Percentiles rank a stretch among this genome's conserved stretches.
phyloP scores from a whole-genome alignment of 1,140 invertebrate genomes.

The Phenacoccus solenopsis region DNA sequence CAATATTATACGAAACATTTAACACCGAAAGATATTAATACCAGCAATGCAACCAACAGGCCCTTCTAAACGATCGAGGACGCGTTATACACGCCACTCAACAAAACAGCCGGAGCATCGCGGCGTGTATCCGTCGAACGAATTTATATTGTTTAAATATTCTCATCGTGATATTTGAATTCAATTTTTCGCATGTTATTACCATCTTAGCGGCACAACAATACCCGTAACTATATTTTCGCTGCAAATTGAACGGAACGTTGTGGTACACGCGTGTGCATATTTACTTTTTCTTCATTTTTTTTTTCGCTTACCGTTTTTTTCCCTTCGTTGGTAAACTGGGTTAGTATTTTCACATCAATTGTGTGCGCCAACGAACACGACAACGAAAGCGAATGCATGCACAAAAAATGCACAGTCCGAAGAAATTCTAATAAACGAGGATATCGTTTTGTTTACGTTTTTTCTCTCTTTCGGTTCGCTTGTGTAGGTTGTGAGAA shows the following conservation, averaged over 20 bases:
- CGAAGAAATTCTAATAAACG: neutral
- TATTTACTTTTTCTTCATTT: neutral
- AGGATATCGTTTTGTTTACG: too few species aligned
- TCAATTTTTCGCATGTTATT: neutral
- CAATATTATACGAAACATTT: too few species aligned
- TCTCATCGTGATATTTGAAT: neutral
- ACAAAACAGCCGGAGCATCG: too few species aligned
- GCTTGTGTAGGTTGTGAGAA: too few species aligned
- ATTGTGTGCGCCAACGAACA: neutral
- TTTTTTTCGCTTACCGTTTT: too few species aligned
- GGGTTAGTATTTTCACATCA: constrained; percentile 1
- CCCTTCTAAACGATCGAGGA: too few species aligned
- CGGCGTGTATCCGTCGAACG: too few species aligned
- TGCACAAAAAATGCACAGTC: neutral
- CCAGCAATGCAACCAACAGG: too few species aligned
- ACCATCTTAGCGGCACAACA: neutral
- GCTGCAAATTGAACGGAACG: neutral
- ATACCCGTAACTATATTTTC: neutral
- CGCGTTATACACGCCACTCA: too few species aligned
- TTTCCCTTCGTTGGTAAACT: neutral
- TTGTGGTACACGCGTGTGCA: neutral
- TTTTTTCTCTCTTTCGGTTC: too few species aligned
- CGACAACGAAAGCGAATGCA: neutral
- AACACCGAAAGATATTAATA: too few species aligned
- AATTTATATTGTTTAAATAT: neutral